Base-by-base conservation (phyloP, 2,888 invertebrate species). In the Heliconius aoede region DNA sequence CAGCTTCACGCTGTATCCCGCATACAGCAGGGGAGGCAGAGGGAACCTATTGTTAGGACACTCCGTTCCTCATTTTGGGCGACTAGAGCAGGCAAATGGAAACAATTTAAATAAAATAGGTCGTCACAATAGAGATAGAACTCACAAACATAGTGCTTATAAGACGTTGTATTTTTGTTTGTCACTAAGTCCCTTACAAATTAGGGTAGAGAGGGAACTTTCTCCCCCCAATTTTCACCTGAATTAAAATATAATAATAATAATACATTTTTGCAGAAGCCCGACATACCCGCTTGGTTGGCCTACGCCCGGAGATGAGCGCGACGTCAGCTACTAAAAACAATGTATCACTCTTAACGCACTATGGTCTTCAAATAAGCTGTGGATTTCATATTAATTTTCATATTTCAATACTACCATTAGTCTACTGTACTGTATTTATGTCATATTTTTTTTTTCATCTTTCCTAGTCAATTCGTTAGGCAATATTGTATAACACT, bases 291-390 rank as follows among this genome's bases (percentile, higher is more conserved):
- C 21, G 87, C 93, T 1, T 94, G 94, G 83, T 93, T 99, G 86
- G 97, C 98, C 95, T 99, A 99, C 88, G 97, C 99, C 73, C 98
- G 99, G 91, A 98, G 98, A 91, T 99, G 98, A 92, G 98, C 97
- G 79, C 98, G 98, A 91, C 93, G 79, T 80, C 83, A 80, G 84
- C 84, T 67, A 28, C 75, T 55, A 75, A 28, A 58, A 68, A 72
- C 61, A 74, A 74, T 72, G 62, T 69, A 71, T 78, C 58, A 78
- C 72, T 46, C 24, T 72, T 72, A 30, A 79, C 58, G 78, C 76
- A 76, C 62, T 76, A 77, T 67, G 67, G 62, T 73, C 73, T 61
- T 74, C 72, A 64, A 76, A 72, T 77, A 71, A 32, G n/a, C 30
- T 55, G 36, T 67, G n/a, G n/a, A 30, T 68, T 69, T 65, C 18